phyloP scores from a whole-genome alignment of 2,797 vertebrate genomes.

The Malurus leucopterus region DNA sequence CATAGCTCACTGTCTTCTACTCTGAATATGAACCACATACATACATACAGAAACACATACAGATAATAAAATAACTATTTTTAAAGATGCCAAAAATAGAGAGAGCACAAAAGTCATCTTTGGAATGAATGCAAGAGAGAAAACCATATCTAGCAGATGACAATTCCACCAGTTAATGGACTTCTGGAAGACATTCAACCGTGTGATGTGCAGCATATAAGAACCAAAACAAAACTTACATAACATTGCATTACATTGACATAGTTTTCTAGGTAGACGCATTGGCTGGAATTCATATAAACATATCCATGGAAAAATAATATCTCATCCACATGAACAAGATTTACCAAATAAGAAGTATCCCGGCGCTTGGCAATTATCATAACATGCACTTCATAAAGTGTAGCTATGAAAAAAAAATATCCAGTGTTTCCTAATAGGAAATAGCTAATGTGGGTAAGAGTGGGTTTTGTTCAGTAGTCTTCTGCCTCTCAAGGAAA shows the following conservation, averaged over 20 bases:
- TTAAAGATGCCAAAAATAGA: not conserved
- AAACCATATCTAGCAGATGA: not conserved
- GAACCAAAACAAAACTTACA: constrained; percentile 26
- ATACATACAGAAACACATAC: not conserved
- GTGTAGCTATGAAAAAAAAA: constrained; percentile 33
- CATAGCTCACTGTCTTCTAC: not conserved
- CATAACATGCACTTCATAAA: constrained; percentile 1
- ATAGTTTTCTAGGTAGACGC: constrained; percentile 32
- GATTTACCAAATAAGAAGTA: constrained; percentile 36
- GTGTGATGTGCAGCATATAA: not conserved
- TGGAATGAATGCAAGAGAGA: not conserved
- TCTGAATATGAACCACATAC: not conserved
- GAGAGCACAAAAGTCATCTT: not conserved
- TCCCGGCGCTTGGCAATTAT: not conserved
- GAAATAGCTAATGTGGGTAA: not conserved
- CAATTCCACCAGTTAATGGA: not conserved
- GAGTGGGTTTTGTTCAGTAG: not conserved
- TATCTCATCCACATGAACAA: not conserved
- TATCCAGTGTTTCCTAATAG: not conserved
- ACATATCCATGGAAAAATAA: constrained; percentile 47
- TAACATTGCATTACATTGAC: not conserved
- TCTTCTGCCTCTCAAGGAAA: constrained; percentile 23
- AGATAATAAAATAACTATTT: not conserved
- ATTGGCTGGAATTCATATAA: constrained; percentile 40
- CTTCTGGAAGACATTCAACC: not conserved